These are phyloP conservation scores for Sphaerophoria rueppellii DNA, from an alignment of 2,888 invertebrate genomes.

Conservation along the genomic window DNA sequence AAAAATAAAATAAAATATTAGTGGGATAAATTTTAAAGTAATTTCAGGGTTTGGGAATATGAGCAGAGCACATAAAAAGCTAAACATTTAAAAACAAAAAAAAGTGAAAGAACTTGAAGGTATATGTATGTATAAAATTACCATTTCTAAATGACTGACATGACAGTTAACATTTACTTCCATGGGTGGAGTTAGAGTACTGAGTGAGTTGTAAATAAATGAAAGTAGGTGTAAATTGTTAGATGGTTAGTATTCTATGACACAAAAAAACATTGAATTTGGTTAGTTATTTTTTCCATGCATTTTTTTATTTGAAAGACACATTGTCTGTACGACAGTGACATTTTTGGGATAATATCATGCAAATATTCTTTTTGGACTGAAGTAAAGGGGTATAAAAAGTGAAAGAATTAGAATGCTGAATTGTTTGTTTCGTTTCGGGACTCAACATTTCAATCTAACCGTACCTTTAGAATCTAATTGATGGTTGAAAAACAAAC, in stretches of 20 bases:
- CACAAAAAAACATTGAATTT: no score
- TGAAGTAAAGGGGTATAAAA: no score
- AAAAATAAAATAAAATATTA: not conserved
- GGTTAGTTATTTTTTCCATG: no score
- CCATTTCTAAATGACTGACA: constrained; percentile 37
- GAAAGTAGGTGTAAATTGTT: not conserved
- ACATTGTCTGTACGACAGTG: no score
- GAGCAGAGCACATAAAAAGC: not conserved
- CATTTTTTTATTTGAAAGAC: no score
- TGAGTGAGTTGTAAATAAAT: constrained; percentile 4
- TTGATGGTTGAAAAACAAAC: no score
- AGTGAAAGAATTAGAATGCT: no score
- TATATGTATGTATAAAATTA: not conserved
- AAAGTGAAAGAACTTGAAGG: not conserved
- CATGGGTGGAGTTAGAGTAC: constrained; percentile 1
- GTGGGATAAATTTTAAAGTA: not conserved
- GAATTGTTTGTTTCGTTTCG: no score
- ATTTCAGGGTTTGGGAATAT: not conserved
- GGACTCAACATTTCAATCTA: no score
- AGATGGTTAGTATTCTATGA: not conserved
- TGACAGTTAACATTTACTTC: constrained; percentile 18
- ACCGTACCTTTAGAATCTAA: no score
- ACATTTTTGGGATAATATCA: no score
- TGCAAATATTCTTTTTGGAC: no score
- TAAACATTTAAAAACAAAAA: constrained; percentile 8